Percentiles rank a stretch among this genome's conserved stretches.
phyloP scores from a whole-genome alignment of 2,113 vertebrate genomes.

The Capreolus pygargus region DNA sequence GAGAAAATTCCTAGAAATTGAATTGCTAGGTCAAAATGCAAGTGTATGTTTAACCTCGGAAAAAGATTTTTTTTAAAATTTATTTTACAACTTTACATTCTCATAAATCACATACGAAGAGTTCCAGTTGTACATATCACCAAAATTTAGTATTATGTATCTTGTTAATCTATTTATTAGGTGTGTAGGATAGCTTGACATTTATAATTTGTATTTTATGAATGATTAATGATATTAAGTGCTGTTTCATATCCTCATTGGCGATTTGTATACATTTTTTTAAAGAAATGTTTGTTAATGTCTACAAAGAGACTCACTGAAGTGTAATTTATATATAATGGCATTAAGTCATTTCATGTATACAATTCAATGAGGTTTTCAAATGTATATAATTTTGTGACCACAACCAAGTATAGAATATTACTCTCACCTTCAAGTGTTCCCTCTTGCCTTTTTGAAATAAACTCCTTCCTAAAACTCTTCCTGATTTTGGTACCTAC shows the following conservation, averaged over 20 bases:
- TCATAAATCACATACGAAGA: neutral
- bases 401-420: neutral
- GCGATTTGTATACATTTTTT: neutral
- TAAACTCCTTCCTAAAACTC: neutral
- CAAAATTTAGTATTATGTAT: neutral
- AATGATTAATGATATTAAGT: neutral
- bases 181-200: neutral
- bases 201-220: neutral
- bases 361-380: neutral
- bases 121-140: neutral
- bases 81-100: neutral
- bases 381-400: neutral
- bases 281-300: neutral
- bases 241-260: neutral
- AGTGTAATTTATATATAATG: neutral
- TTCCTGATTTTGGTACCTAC: neutral
- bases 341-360: neutral
- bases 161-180: neutral
- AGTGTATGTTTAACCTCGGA: neutral
- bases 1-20: neutral
- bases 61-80: neutral
- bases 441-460: neutral
- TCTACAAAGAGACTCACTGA: neutral
- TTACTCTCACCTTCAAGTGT: neutral
- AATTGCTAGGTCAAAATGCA: neutral